phyloP scores from a whole-genome alignment of 2,888 invertebrate genomes.

The Nasonovia ribisnigri region DNA sequence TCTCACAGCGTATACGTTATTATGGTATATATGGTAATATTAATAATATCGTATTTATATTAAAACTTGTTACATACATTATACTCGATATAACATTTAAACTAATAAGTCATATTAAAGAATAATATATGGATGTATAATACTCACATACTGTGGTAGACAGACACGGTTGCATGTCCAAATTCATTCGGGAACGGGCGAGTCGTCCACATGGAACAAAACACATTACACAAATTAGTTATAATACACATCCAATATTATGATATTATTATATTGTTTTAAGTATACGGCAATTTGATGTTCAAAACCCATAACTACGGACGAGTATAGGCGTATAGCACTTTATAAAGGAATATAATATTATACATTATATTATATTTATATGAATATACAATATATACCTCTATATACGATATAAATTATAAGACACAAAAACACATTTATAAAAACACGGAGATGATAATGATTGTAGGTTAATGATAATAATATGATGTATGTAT shows the following conservation, averaged over 20 bases:
- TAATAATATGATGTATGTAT: conserved; percentile 15
- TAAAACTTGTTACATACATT: neutral
- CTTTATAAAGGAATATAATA: neutral
- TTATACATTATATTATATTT: neutral
- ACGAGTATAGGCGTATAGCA: neutral
- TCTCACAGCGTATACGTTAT: neutral
- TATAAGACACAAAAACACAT: neutral
- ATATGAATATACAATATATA: neutral
- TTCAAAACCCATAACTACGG: conserved; percentile 1
- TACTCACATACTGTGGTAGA: conserved; percentile 59
- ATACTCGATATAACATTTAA: neutral
- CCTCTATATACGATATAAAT: neutral
- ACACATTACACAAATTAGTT: conserved; percentile 52
- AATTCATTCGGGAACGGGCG: conserved; percentile 47
- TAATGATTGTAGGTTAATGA: conserved; percentile 36
- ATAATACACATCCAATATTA: neutral
- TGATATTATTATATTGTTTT: neutral
- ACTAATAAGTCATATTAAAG: neutral
- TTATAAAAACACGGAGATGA: neutral
- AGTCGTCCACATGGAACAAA: conserved; percentile 44
- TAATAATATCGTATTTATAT: neutral
- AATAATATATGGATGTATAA: neutral
- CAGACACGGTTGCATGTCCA: conserved; percentile 21
- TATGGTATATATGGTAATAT: neutral
- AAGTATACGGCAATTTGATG: neutral